Evolutionary conservation across 2,797 vertebrate genomes (phyloP), one percentile per base, ranked within the genome.

Genomic region (Anguilla marmorata): DNA sequence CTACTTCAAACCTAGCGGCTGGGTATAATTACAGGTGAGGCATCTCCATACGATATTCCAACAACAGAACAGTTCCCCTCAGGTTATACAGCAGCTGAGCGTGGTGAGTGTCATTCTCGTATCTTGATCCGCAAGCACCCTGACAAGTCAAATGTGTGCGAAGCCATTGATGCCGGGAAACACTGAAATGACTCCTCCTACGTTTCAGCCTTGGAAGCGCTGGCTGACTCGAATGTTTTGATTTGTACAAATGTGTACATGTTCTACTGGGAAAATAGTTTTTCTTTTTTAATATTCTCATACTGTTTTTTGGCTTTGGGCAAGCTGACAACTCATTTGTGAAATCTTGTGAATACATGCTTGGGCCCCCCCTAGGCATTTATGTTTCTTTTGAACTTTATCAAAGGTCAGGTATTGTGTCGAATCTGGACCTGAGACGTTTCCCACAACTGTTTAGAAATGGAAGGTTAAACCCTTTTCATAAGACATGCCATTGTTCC

Each of bases 351-450:
- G 76, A 60, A 60, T 19, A 80, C 48, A 58, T 83, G n/a, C 56
- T 72, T 72, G 48, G 27, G 27, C 80, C 74, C 9, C 12, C 48
- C 56, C 76, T 82, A 60, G 66, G 33, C 16, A 37, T 76, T 76
- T 41, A 41, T 76, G 30, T 85, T 27, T 45, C 63, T 30, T 37
- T 58, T 76, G 54, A 85, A 85, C 84, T 37, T 85, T 69, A 60
- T 30, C 19, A 88, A 85, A 85, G 87, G 87, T 88, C 87, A 88
- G 37, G 69, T n/a, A 60, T 88, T 88, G 87, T 88, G 84, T 72
- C 79, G 14, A 74, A 37, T 33, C 63, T 69, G 37, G 30, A 33
- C 63, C 24, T 24, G 45, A 86, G 45, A 19, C 27, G 21, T 86
- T 86, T 76, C 86, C 48, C 41, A 76, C 66, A 30, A 24, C 54